These are phyloP conservation scores for Halyomorpha halys DNA, from an alignment of 1,140 invertebrate species.

Conservation along the genomic window DNA sequence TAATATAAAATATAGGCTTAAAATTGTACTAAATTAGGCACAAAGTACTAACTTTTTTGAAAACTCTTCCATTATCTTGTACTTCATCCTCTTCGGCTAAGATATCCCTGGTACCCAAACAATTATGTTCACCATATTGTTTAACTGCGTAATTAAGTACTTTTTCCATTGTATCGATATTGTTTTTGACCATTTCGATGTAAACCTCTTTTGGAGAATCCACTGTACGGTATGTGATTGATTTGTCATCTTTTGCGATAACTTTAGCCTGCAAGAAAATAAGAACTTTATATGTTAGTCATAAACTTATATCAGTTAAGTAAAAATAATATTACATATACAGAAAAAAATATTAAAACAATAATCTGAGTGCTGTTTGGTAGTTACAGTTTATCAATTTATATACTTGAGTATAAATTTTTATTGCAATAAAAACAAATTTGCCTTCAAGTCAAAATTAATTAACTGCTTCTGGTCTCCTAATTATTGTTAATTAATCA, in stretches of 20 bases:
- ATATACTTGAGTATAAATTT: too few species aligned
- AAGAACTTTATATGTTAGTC: constrained; percentile 2
- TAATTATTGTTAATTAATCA: too few species aligned
- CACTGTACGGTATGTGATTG: constrained; percentile 61
- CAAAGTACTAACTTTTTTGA: constrained; percentile 69
- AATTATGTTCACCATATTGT: constrained; percentile 58
- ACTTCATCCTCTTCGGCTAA: constrained; percentile 86
- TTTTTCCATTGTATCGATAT: constrained; percentile 78
- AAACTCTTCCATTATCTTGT: constrained; percentile 86
- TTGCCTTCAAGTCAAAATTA: too few species aligned
- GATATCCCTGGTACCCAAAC: constrained; percentile 83
- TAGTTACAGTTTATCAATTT: too few species aligned
- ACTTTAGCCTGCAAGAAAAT: constrained; percentile 44
- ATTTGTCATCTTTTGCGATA: constrained; percentile 43
- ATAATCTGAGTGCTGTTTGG: too few species aligned
- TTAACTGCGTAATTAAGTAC: constrained; percentile 68
- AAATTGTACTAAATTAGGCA: neutral
- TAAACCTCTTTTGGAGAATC: constrained; percentile 55
- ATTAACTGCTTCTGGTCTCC: too few species aligned
- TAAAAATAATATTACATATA: too few species aligned
- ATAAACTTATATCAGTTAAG: too few species aligned
- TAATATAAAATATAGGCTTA: neutral
- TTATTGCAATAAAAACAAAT: too few species aligned
- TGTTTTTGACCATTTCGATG: constrained; percentile 55
- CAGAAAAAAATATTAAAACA: too few species aligned